Base-by-base conservation (phyloP, 1,140 invertebrate species). In the Drosophila subobscura region DNA sequence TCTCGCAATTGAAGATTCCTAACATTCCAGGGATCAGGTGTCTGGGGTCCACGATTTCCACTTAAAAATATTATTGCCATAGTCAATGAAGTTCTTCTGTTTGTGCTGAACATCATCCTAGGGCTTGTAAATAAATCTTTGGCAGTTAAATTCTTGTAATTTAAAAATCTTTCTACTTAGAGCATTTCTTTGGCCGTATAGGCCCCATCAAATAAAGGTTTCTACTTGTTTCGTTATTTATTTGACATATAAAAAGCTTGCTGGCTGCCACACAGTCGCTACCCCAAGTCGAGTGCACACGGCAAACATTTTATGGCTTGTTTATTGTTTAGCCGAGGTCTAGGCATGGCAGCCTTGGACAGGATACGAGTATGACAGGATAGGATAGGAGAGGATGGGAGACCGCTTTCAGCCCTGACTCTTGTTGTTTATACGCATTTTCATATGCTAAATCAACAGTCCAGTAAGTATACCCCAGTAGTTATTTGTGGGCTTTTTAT, bases 381-480 rank as follows among this genome's bases (percentile, higher is more conserved):
- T 50, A 58, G 58, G 55, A 65, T 60, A 55, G 49, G 27, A 49
- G 22, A 65, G 45, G 51, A 75, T 47, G 51, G 42, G 33, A 2
- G 10, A 10, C 33, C 33, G 33, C 10, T 4, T 37, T 37, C 12
- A 37, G 33, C 33, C 33, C 33, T 37, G 51, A 56, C 51, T 70
- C 68, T 52, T 37, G 52, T 60, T 60, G 73, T 81, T 77, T 77
- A 74, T 85, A 72, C 64, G 77, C 77, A 86, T 86, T 86, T 73
- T 77, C 10, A 56, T 86, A 86, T 86, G 80, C 64, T 86, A 86
- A 86, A 70, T 79, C 77, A 80, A 85, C 81, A 86, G 71, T 54
- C 56, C 56, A 60, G 42, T 25, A 27, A 37, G 33, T 37, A 37
- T 12, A 1, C 33, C 33, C 14, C 42, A 16, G 37, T 80, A 73